Base-by-base conservation (phyloP, 2,888 invertebrate species). In the Megalurothrips usitatus region DNA sequence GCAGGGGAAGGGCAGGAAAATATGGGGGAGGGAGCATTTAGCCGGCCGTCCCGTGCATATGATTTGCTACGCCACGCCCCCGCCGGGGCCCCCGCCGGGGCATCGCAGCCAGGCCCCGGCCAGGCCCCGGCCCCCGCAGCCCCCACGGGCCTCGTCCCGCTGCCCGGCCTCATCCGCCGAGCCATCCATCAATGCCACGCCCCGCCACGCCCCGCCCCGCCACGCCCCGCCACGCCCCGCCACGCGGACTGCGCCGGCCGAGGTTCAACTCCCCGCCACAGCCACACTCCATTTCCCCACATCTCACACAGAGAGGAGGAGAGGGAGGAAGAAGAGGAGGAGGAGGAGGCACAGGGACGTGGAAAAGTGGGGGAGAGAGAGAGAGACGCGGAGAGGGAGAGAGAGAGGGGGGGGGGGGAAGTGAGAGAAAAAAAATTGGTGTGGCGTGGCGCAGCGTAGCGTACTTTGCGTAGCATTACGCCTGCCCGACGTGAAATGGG, bases 221-320 rank as follows among this genome's bases (percentile, higher is more conserved):
- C 52, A 52, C 14, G 14, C 68, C 68, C 68, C 68, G 68, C 19
- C 23, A 12, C 68, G 26, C 9, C 23, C 26, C 68, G 68, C 23
- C 26, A 12, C 68, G 26, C 9, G 23, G 12, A n/a, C 58, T n/a
- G 58, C 58, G n/a, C 19, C 17, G 58, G 58, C n/a, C 58, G 14
- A 12, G 68, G 68, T 75, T 75, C 68, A 75, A 75, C 68, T 75
- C 68, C 68, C 68, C 68, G 68, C 68, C 68, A 23, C 68, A 26
- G 68, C 23, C 68, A 75, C 68, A 75, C 68, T 75, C 68, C 68
- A 75, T 75, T 75, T 75, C 23, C 26, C 68, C 68, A 75, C 68
- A 75, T 26, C 68, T 75, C 68, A 12, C 68, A 12, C 58, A 19
- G 58, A 17, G 58, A 17, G 58, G 14, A 17, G 14, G 17, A 19